These are phyloP conservation scores for Antennarius striatus DNA, from an alignment of 2,113 vertebrate genomes.

Conservation along the genomic window DNA sequence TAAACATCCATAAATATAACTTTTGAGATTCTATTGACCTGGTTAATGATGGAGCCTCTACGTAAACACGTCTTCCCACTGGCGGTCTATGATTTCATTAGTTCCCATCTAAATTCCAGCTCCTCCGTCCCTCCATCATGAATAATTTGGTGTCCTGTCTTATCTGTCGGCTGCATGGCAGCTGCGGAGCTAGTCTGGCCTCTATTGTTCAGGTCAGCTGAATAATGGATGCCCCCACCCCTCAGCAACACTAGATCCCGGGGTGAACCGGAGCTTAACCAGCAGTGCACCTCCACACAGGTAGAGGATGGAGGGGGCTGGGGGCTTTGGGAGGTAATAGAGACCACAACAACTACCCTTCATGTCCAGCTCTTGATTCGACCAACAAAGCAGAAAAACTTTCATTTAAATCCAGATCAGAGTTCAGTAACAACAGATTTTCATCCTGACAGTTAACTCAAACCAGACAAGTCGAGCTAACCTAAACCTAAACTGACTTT, in stretches of 20 bases:
- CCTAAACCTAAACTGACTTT: too few relatives aligned
- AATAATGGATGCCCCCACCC: constrained; percentile 77
- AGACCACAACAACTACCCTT: constrained; percentile 8
- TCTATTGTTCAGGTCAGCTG: constrained; percentile 71
- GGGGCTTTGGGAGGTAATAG: constrained; percentile 4
- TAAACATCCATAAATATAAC: too few relatives aligned
- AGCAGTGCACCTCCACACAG: constrained; percentile 48
- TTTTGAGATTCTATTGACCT: not conserved
- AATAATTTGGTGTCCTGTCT: constrained; percentile 77
- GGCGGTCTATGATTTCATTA: constrained; percentile 63
- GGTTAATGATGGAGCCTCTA: not conserved
- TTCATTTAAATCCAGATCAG: too few relatives aligned
- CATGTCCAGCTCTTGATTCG: too few relatives aligned
- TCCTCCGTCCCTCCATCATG: constrained; percentile 70
- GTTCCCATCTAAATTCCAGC: constrained; percentile 35
- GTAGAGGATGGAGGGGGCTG: constrained; percentile 4
- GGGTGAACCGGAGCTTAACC: constrained; percentile 69
- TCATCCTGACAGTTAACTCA: too few relatives aligned
- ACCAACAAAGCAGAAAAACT: too few relatives aligned
- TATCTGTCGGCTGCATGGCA: constrained; percentile 72
- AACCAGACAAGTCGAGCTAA: too few relatives aligned
- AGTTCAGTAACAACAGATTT: too few relatives aligned
- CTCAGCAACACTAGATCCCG: constrained; percentile 75
- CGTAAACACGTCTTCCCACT: constrained; percentile 9
- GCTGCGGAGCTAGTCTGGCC: constrained; percentile 64